phyloP scores from a whole-genome alignment of 2,113 vertebrate genomes.

The Agapornis roseicollis region DNA sequence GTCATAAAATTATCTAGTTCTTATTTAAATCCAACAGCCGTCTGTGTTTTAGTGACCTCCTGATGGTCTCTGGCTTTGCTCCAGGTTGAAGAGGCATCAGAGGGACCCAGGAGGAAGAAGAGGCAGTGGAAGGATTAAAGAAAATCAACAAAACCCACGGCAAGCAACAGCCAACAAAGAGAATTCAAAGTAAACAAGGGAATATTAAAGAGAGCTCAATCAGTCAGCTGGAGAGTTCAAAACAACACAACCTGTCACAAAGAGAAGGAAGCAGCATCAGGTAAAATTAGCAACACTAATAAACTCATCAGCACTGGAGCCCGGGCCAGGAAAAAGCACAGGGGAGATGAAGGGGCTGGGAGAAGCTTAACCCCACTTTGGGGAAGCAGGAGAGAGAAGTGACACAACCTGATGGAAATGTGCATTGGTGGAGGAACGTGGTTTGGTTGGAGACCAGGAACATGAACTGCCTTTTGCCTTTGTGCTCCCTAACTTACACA shows the following conservation, averaged over 20 bases:
- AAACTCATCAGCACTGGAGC: slow-evolving; percentile 18
- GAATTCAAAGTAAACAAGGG: neutral
- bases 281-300: slow-evolving; percentile 64
- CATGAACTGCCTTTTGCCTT: neutral
- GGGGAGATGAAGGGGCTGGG: neutral
- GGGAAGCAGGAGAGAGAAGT: neutral
- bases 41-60: slow-evolving; percentile 62
- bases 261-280: slow-evolving; percentile 37
- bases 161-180: slow-evolving; percentile 32
- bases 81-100: slow-evolving; percentile 30
- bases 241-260: slow-evolving; percentile 17
- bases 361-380: neutral
- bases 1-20: slow-evolving; percentile 63
- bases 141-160: neutral
- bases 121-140: neutral
- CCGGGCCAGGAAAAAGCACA: neutral
- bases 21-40: slow-evolving; percentile 67
- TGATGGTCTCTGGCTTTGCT: slow-evolving; percentile 43
- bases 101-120: neutral
- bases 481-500: neutral
- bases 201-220: slow-evolving; percentile 51
- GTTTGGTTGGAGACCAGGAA: neutral
- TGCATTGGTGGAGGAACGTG: neutral
- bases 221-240: slow-evolving; percentile 47
- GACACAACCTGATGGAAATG: neutral